phyloP scores from a whole-genome alignment of 35 echinoderm and acorn worm species.

The Stichopus chloronotus region DNA sequence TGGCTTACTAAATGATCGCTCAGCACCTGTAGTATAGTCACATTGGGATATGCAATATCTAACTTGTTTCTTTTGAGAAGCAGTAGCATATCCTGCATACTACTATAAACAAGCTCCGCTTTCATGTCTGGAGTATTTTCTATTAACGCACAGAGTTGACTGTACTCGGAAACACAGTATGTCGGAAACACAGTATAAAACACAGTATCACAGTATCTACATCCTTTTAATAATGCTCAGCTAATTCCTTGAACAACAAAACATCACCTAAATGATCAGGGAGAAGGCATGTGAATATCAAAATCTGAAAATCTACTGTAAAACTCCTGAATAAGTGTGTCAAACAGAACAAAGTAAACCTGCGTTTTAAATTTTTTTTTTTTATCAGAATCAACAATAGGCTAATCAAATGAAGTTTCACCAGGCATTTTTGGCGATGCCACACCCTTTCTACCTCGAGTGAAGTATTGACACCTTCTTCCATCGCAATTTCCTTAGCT shows the following conservation, averaged over 20 bases:
- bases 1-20: background rate
- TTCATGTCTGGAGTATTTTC: no score
- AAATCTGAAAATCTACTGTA: background rate
- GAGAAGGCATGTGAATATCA: no score
- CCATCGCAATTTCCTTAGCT: background rate
- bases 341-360: background rate
- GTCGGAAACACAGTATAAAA: no score
- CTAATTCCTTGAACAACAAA: no score
- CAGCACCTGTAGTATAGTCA: background rate
- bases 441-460: background rate
- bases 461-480: constrained; percentile 16
- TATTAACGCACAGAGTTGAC: background rate
- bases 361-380: no score
- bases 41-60: background rate
- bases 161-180: background rate
- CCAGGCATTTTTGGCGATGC: background rate
- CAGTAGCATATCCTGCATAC: no score
- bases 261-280: no score
- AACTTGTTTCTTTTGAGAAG: background rate
- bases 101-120: no score
- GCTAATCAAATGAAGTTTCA: background rate
- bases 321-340: background rate
- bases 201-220: background rate
- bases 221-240: background rate
- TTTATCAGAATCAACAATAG: background rate